Evolutionary conservation across 2,888 invertebrate species (phyloP).

Genomic region (Apamea epomidion): DNA sequence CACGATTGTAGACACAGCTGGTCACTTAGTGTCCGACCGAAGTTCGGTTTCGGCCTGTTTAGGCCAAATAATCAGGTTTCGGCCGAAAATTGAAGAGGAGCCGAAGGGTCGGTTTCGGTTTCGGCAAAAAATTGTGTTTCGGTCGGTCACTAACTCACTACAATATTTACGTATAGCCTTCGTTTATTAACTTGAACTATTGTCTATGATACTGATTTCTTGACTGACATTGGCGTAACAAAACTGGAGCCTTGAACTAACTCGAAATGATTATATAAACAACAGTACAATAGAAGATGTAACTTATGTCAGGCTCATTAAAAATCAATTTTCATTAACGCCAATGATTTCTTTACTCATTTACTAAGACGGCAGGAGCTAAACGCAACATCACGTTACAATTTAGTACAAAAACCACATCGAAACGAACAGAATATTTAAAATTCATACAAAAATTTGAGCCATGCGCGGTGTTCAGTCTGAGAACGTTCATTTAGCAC

Average conservation of each 20-base stretch:
- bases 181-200: constrained; percentile 37
- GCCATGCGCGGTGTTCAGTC: constrained; percentile 83
- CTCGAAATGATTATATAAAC: not conserved
- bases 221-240: constrained; percentile 44
- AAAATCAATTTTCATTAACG: constrained; percentile 26
- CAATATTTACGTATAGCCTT: constrained; percentile 44
- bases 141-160: constrained; percentile 7
- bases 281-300: constrained; percentile 25
- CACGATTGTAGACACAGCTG: constrained; percentile 44
- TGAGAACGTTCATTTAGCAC: constrained; percentile 83
- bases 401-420: constrained; percentile 56
- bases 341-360: constrained; percentile 28
- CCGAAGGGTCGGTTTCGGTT: not conserved
- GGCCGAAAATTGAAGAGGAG: not conserved
- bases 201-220: constrained; percentile 55
- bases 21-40: constrained; percentile 4
- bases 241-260: constrained; percentile 17
- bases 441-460: constrained; percentile 80
- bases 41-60: not conserved
- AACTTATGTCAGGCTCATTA: constrained; percentile 11
- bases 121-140: not conserved
- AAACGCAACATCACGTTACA: constrained; percentile 49
- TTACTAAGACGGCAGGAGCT: constrained; percentile 39
- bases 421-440: constrained; percentile 65
- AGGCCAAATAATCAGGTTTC: not conserved